Base-by-base conservation (phyloP, 2,797 vertebrate genomes). In the Pachyuromys duprasi region DNA sequence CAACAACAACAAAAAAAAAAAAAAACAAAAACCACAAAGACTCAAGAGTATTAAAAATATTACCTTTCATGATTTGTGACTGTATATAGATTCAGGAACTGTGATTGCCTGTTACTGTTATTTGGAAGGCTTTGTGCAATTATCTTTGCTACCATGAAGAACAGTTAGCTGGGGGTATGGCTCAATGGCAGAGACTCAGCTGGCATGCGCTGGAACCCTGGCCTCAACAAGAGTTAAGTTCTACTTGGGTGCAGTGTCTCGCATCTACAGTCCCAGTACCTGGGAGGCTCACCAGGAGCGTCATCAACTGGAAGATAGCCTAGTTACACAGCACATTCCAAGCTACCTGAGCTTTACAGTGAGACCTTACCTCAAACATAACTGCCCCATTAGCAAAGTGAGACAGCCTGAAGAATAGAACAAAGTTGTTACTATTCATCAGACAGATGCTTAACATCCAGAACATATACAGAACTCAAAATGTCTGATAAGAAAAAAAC, bases 141-240 rank as follows among this genome's bases (percentile, higher is more conserved):
- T 84, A 95, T 49, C 62, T 55, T 55, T 91, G 49, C 24, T 65
- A 92, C 8, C 39, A 90, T 63, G 80, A 2, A 89, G 65, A 94
- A 62, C 45, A 49, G 24, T 72, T 55, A 70, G 22, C 7, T 9
- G 80, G 36, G 80, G 18, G 42, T 42, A 24, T 28, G 17, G 8
- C 17, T 65, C 81, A 45, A 9, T 15, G 39, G 13, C 13, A 69
- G 6, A 53, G 63, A 53, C 83, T 53, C 53, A 20, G 31, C 14
- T n/a, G 45, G 20, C 3, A 13, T 24, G 36, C 57, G n/a, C 83
- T 28, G 65, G 33, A 22, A 22, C 83, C 65, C 83, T n/a, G 17
- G 67, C 15, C 39, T 28, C 33, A 70, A 13, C n/a, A 55, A 57
- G 5, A 26, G 42, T 72, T n/a, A 55, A 39, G 65, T 36, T 69